Evolutionary conservation across 1,140 invertebrate genomes (phyloP).

Genomic region (Dendrolimus kikuchii): DNA sequence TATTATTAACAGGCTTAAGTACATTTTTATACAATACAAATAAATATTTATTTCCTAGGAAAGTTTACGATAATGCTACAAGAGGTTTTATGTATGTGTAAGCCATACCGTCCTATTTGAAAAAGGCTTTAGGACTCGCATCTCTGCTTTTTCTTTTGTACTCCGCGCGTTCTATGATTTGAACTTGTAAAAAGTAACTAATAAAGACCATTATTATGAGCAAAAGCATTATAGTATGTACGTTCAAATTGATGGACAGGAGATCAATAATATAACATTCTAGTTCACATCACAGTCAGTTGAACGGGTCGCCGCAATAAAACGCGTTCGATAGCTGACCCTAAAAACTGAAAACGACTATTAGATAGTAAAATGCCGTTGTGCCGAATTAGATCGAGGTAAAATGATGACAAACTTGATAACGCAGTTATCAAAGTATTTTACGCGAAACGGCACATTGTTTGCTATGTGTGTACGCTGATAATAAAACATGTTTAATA

Average conservation of each 20-base stretch:
- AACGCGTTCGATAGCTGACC: conserved; percentile 11
- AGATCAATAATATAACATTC: too few relatives aligned
- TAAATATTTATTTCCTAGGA: too few relatives aligned
- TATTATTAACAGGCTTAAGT: too few relatives aligned
- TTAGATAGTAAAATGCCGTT: conserved; percentile 19
- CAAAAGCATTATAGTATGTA: neutral
- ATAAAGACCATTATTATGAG: neutral
- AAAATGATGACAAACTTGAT: conserved; percentile 29
- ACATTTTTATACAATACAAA: too few relatives aligned
- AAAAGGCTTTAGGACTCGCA: too few relatives aligned
- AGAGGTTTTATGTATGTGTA: too few relatives aligned
- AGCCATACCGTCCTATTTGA: too few relatives aligned
- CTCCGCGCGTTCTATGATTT: too few relatives aligned
- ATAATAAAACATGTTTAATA: neutral
- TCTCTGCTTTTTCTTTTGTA: too few relatives aligned
- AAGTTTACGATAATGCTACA: too few relatives aligned
- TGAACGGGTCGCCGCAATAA: conserved; percentile 1
- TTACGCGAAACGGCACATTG: conserved; percentile 16
- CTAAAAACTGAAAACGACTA: conserved; percentile 16
- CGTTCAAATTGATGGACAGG: too few relatives aligned
- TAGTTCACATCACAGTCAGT: conserved; percentile 1
- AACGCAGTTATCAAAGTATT: conserved; percentile 21
- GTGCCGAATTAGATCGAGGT: conserved; percentile 37
- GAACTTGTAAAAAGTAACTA: neutral
- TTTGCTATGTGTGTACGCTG: neutral